Conservation (phyloP, 1,140 invertebrate species). For the Drosophila teissieri region DNA sequence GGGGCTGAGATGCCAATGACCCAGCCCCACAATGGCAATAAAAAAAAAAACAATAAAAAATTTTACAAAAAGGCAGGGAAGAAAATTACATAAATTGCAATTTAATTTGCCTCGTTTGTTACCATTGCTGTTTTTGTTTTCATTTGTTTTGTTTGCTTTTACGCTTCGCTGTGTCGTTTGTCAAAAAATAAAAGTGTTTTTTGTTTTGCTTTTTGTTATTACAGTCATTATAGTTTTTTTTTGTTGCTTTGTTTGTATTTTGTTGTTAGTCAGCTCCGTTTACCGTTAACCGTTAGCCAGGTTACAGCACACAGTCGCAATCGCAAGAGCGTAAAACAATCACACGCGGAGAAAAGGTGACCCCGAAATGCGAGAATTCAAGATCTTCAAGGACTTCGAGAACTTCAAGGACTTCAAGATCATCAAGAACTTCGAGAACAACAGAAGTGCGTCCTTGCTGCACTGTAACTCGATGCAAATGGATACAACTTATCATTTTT, state of each 20-base stretch:
- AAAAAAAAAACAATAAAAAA: constrained; percentile 4
- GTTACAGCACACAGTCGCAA: constrained; percentile 57
- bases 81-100: constrained; percentile 76
- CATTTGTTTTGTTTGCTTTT: constrained; percentile 16
- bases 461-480: neutral
- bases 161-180: constrained; percentile 40
- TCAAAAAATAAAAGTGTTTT: constrained; percentile 48
- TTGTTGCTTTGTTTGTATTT: constrained; percentile 19
- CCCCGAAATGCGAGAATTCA: neutral
- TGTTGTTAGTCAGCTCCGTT: constrained; percentile 44
- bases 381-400: no score
- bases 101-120: constrained; percentile 62
- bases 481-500: neutral
- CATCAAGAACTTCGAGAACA: no score
- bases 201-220: constrained; percentile 31
- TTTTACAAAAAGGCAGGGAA: no score
- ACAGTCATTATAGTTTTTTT: constrained; percentile 24
- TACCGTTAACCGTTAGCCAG: constrained; percentile 71
- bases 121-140: constrained; percentile 5
- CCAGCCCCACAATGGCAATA: constrained; percentile 13
- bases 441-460: no score
- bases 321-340: constrained; percentile 41
- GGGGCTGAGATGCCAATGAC: constrained; percentile 28
- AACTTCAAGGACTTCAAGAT: no score
- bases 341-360: constrained; percentile 19